Base-by-base conservation (phyloP, 1,140 invertebrate species). In the Pomacea maculata region DNA sequence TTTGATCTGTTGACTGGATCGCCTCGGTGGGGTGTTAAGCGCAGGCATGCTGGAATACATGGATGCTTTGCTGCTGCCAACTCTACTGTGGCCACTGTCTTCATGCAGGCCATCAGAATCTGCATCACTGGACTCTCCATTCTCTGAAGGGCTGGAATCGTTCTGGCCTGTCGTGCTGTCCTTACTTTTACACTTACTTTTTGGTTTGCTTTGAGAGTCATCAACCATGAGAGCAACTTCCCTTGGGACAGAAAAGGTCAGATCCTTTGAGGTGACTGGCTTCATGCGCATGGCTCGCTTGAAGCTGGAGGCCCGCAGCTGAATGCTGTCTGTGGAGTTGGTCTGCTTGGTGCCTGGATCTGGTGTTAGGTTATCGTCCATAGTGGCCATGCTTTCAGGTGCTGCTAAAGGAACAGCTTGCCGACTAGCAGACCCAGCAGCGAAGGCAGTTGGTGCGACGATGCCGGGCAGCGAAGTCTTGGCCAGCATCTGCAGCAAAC, bases 241-340 rank as follows among this genome's bases (percentile, higher is more conserved):
- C 9, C 78, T 29, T 21, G 67, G 15, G 17, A 79, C 29, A 19
- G 79, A 21, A 25, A 77, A 54, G 76, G 25, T 71, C 10, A 84
- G 25, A 70, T 84, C 82, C 67, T 55, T 29, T 52, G 81, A 87
- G 54, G 67, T 78, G 29, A 87, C 54, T 25, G 86, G 87, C 54
- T 85, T 73, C 17, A 84, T 25, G 64, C 84, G 75, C 29, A 84
- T 82, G 17, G 87, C 87, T 21, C 77, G 64, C 29, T 82, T 78
- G 72, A 88, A 88, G 80, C 87, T 88, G 57, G 77, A 63, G n/a
- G 85, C 80, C 71, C 87, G 68, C 12, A 76, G 80, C 67, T 71
- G 77, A 12, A 68, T 21, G 8, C 65, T 19, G n/a, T 78, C 52
- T 5, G 77, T 54, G 0, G 73, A 55, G 8, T 63, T 4, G 29